A percentile compares a stretch with the other conserved stretches of the same genome.
Conservation (phyloP, 53 echinoderm and acorn worm species). For the Apostichopus leukothele region DNA sequence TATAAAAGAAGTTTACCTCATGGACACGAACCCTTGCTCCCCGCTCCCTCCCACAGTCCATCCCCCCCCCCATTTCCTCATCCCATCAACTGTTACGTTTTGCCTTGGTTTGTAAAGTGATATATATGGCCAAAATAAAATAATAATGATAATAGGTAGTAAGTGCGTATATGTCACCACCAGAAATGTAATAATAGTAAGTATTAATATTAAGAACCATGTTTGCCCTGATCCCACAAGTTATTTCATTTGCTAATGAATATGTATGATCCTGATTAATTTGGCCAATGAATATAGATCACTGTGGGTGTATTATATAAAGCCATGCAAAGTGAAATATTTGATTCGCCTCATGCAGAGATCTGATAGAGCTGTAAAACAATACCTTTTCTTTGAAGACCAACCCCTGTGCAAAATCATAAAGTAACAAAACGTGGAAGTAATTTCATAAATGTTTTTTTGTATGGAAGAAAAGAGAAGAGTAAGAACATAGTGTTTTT, state of each 20-base stretch:
- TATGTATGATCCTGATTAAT: not conserved
- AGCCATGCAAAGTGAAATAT: slow-evolving; percentile 29
- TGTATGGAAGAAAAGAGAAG: not conserved
- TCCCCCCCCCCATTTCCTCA: no score
- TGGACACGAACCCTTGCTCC: no score
- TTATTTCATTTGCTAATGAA: not conserved
- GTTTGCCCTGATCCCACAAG: not conserved
- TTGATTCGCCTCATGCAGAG: slow-evolving; percentile 47
- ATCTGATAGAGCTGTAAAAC: slow-evolving; percentile 23
- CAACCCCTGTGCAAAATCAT: slow-evolving; percentile 4
- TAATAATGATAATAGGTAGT: no score
- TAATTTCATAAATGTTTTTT: not conserved
- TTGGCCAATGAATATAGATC: not conserved
- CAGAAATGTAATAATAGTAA: no score
- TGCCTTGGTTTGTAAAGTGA: no score
- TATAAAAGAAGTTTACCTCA: no score
- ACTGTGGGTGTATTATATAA: not conserved
- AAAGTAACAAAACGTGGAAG: not conserved
- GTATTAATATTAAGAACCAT: not conserved
- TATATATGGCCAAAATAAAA: no score
- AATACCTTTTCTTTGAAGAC: slow-evolving; percentile 20
- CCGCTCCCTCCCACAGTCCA: no score
- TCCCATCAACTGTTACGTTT: no score
- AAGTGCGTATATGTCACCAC: no score
- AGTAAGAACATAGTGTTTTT: not conserved